Percentiles rank a stretch among this genome's conserved stretches.
Conservation (phyloP, 2,797 vertebrate species). For the Parauchenoglanis punctatus region DNA sequence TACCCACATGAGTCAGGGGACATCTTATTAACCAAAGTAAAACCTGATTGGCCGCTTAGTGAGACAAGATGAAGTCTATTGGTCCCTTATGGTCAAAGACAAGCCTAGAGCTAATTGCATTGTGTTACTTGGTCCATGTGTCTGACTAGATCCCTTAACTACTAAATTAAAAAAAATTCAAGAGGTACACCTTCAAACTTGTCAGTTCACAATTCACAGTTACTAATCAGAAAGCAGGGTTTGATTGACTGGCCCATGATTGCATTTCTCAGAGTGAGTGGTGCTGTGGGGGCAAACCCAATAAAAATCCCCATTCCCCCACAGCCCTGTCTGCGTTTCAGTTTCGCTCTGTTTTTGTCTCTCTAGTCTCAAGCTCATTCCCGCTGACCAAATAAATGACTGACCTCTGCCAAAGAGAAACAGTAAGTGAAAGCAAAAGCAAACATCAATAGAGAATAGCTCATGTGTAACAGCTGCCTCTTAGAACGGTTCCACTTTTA, state of each 20-base stretch:
- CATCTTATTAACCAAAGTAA: not conserved
- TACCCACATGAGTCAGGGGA: not conserved
- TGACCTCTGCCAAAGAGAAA: conserved; percentile 20
- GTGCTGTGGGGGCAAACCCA: not conserved
- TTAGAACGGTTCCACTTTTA: conserved; percentile 28
- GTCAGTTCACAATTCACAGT: not conserved
- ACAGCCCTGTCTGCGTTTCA: not conserved
- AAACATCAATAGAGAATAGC: not conserved
- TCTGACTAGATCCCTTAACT: conserved; percentile 5
- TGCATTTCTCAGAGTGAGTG: not conserved
- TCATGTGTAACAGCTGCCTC: not conserved
- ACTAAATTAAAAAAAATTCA: not conserved
- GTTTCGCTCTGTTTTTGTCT: not conserved
- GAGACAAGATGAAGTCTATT: conserved; percentile 23
- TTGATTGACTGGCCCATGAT: not conserved
- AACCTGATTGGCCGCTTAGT: conserved; percentile 14
- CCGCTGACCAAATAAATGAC: conserved; percentile 29
- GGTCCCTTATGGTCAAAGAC: conserved; percentile 20
- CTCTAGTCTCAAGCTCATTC: not conserved
- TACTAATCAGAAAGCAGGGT: not conserved
- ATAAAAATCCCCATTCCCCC: not conserved
- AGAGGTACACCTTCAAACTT: conserved; percentile 9
- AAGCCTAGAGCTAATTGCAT: conserved; percentile 42
- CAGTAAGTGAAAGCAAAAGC: conserved; percentile 16
- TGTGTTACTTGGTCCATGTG: conserved; percentile 2